Evolutionary conservation across 2,113 vertebrate genomes (phyloP).

Genomic region (Proterorhinus semilunaris): DNA sequence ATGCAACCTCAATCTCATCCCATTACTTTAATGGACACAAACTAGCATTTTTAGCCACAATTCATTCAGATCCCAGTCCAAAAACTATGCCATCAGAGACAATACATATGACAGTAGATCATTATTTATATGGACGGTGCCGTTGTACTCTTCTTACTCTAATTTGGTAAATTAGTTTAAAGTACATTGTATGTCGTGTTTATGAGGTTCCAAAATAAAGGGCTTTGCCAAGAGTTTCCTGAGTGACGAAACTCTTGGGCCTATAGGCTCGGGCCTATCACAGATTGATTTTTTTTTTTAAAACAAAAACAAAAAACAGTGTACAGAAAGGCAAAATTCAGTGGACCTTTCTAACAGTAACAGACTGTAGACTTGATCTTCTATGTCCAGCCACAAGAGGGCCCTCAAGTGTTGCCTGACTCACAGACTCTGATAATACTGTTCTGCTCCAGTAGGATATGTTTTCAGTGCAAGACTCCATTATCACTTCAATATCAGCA

Average conservation of each 20-base stretch:
- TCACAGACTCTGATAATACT: constrained; percentile 78
- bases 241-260: constrained; percentile 61
- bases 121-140: constrained; percentile 62
- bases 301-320: constrained; percentile 30
- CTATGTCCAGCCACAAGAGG: constrained; percentile 60
- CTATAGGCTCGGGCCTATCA: constrained; percentile 50
- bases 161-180: constrained; percentile 19
- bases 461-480: constrained; percentile 79
- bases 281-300: constrained; percentile 22
- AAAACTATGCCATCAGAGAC: constrained; percentile 23
- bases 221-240: constrained; percentile 64
- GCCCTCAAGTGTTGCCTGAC: constrained; percentile 52
- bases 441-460: constrained; percentile 68
- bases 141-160: constrained; percentile 25
- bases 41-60: constrained; percentile 44
- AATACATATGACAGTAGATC: constrained; percentile 45
- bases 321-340: constrained; percentile 55
- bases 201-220: constrained; percentile 40
- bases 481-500: constrained; percentile 33
- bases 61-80: constrained; percentile 23
- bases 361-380: constrained; percentile 52
- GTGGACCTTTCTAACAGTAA: constrained; percentile 50
- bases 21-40: constrained; percentile 52
- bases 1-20: constrained; percentile 60
- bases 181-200: constrained; percentile 29